Evolutionary conservation across 2,888 invertebrate genomes (phyloP).

Genomic region (Nymphalis c-album): DNA sequence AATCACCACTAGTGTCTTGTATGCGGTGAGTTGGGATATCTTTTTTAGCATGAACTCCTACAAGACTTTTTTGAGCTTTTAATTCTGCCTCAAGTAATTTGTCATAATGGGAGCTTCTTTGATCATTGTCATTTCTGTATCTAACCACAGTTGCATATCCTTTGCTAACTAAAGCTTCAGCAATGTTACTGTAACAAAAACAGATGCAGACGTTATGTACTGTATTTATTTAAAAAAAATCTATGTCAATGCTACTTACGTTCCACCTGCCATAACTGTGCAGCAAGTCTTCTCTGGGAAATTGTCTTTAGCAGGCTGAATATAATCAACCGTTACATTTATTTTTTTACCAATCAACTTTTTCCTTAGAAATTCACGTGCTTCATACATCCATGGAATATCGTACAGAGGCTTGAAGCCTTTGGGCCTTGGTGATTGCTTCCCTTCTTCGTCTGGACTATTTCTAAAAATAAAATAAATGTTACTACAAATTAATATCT

Average conservation of each 20-base stretch:
- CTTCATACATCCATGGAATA: slow-evolving; percentile 99
- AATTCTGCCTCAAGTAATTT: slow-evolving; percentile 95
- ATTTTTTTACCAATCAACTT: slow-evolving; percentile 97
- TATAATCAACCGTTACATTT: slow-evolving; percentile 95
- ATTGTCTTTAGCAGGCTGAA: slow-evolving; percentile 95
- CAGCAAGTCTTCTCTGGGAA: slow-evolving; percentile 98
- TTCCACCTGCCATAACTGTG: slow-evolving; percentile 89
- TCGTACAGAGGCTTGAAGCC: slow-evolving; percentile 96
- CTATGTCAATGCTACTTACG: slow-evolving; percentile 52
- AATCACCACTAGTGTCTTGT: slow-evolving; percentile 92
- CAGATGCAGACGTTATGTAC: slow-evolving; percentile 15
- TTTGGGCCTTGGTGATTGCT: slow-evolving; percentile 85
- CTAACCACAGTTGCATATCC: slow-evolving; percentile 96
- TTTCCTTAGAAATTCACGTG: slow-evolving; percentile 97
- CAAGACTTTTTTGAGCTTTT: slow-evolving; percentile 91
- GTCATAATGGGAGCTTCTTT: slow-evolving; percentile 96
- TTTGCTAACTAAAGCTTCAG: slow-evolving; percentile 94
- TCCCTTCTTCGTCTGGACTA: slow-evolving; percentile 84
- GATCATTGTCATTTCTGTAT: slow-evolving; percentile 97
- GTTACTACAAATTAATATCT: slow-evolving; percentile 3
- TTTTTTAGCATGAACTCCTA: slow-evolving; percentile 92
- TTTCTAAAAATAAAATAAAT: slow-evolving; percentile 50
- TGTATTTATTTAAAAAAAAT: background rate
- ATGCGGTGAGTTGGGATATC: slow-evolving; percentile 91
- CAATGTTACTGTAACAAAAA: slow-evolving; percentile 87